phyloP scores from a whole-genome alignment of 2,113 vertebrate species.

The Stomatorhinus ivindoensis region DNA sequence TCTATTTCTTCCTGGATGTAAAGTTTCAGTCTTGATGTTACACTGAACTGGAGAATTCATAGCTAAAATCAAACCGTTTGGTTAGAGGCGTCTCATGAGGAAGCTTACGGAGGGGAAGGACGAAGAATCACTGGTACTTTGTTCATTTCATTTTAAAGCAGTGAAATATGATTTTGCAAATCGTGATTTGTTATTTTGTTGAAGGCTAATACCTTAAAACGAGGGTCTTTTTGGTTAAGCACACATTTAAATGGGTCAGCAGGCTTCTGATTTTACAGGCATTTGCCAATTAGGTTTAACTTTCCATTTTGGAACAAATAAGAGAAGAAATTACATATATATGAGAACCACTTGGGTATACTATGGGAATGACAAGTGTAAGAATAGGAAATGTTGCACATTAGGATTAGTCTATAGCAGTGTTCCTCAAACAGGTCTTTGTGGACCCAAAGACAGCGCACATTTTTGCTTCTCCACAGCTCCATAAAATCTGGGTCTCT shows the following conservation, averaged over 20 bases:
- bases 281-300: neutral
- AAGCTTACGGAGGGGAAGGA: no score
- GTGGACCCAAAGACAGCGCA: neutral
- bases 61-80: no score
- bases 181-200: neutral
- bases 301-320: no score
- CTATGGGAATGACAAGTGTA: neutral
- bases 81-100: no score
- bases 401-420: neutral
- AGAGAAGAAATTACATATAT: no score
- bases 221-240: no score
- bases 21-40: no score
- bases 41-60: no score
- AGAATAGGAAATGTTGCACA: neutral
- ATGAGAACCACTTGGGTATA: neutral
- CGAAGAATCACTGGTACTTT: no score
- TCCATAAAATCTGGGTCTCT: neutral
- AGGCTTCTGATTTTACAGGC: neutral
- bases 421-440: neutral
- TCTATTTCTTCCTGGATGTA: no score
- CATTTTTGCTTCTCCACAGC: neutral
- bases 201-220: neutral
- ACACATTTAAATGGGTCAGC: neutral
- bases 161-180: no score
- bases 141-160: no score